These are phyloP conservation scores for Alectura lathami DNA, from an alignment of 2,113 vertebrate genomes.

Conservation along the genomic window DNA sequence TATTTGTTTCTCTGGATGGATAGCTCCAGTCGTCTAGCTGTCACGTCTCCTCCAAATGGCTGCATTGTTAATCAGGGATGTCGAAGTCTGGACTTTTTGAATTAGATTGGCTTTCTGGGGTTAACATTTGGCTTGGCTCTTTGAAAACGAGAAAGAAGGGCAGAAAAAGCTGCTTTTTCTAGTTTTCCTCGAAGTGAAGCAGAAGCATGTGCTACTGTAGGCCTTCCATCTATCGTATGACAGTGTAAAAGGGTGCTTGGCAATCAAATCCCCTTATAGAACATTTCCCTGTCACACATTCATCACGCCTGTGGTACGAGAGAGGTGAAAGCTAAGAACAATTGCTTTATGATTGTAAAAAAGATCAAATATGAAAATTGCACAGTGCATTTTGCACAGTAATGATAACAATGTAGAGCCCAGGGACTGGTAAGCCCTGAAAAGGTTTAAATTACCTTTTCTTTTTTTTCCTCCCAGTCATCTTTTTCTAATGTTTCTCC, in stretches of 20 bases:
- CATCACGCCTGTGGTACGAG: background rate
- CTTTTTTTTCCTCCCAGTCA: background rate
- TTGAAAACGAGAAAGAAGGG: background rate
- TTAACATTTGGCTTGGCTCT: background rate
- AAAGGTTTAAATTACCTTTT: background rate
- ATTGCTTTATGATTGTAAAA: background rate
- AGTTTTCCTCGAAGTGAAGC: background rate
- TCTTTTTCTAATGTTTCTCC: background rate
- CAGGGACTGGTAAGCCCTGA: background rate
- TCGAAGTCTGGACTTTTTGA: slow-evolving; percentile 6
- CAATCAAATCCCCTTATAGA: background rate
- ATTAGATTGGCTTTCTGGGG: slow-evolving; percentile 24
- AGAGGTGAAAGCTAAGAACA: background rate
- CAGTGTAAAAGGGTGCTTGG: background rate
- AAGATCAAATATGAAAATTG: background rate
- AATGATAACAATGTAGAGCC: background rate
- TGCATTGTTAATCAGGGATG: slow-evolving; percentile 36
- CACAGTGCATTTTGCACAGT: background rate
- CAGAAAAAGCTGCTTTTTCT: background rate
- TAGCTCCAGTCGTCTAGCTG: background rate
- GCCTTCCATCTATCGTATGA: background rate
- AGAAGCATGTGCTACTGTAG: background rate
- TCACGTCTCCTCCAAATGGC: background rate
- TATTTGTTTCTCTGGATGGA: slow-evolving; percentile 34
- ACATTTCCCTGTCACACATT: background rate